Base-by-base conservation (phyloP, 2,113 vertebrate genomes). In the Sapajus apella region DNA sequence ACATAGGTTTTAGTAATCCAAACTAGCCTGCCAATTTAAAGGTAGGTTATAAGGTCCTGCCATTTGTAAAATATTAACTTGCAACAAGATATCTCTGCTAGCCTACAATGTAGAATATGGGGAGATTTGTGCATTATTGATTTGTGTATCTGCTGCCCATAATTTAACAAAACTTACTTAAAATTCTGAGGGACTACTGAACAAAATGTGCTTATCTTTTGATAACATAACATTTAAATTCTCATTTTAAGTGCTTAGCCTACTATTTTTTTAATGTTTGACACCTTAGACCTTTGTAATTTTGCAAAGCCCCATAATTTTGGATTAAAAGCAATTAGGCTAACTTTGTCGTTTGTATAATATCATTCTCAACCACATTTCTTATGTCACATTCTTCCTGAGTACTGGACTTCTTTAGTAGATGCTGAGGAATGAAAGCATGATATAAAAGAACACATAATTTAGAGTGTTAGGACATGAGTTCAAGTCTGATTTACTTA, bases 241-340 rank as follows among this genome's bases (percentile, higher is more conserved):
- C n/a, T 84, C 79, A 52, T 52, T 87, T 81, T 96, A 82, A 25
- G 16, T 86, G 25, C 13, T n/a, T 68, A 84, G 18, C 37, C 68
- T 4, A 52, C 47, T 40, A 6, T 3, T 50, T 87, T 68, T 83
- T 64, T 50, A 6, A 37, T 35, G 14, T 68, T 66, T 73, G 75
- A 92, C 30, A 52, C 20, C 0, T 61, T 70, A 55, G 8, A 16
- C 10, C 50, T 40, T 87, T 91, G n/a, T 66, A 89, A 91, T 85
- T 76, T 88, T 27, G 12, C 87, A 95, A 96, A 88, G 40, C 9
- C 25, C n/a, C 61, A n/a, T 68, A 82, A 72, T 93, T 83, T 37
- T 83, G 40, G 20, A 56, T 82, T 14, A 72, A 58, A 94, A 83
- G 50, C 82, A 82, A 25, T 68, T 80, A 14, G 17, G 17, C 18